Conservation (phyloP, 2,797 vertebrate genomes). For the Betta splendens region DNA sequence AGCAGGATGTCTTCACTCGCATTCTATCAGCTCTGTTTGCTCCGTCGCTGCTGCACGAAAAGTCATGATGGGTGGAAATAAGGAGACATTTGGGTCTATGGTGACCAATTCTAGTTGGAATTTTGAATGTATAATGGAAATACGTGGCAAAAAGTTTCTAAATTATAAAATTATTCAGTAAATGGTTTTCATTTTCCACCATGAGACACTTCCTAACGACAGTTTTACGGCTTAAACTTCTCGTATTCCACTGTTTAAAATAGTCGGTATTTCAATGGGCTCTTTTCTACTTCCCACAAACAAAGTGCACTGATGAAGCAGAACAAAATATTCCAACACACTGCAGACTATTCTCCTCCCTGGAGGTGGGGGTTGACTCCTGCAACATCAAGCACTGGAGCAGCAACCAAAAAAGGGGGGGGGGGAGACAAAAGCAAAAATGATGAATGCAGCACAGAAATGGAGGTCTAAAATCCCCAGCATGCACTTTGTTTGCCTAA, state of each 20-base stretch:
- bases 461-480: slow-evolving; percentile 62
- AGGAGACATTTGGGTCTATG: slow-evolving; percentile 1
- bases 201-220: slow-evolving; percentile 25
- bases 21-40: slow-evolving; percentile 44
- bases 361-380: slow-evolving; percentile 27
- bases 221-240: slow-evolving; percentile 16
- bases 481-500: slow-evolving; percentile 75
- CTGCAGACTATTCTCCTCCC: slow-evolving; percentile 28
- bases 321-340: slow-evolving; percentile 53
- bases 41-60: slow-evolving; percentile 9
- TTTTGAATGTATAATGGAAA: slow-evolving; percentile 19
- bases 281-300: slow-evolving; percentile 33
- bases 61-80: not conserved
- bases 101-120: not conserved
- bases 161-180: slow-evolving; percentile 10
- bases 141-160: not conserved
- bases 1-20: slow-evolving; percentile 30
- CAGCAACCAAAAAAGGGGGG: slow-evolving; percentile 32
- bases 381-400: slow-evolving; percentile 45
- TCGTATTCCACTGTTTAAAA: slow-evolving; percentile 23
- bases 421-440: slow-evolving; percentile 48
- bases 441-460: slow-evolving; percentile 63
- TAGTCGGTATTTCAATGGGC: slow-evolving; percentile 25
- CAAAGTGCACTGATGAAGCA: slow-evolving; percentile 51
- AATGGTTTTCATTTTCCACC: slow-evolving; percentile 14